phyloP scores from a whole-genome alignment of 1,140 invertebrate genomes.

The Cyrtorhinus lividipennis region DNA sequence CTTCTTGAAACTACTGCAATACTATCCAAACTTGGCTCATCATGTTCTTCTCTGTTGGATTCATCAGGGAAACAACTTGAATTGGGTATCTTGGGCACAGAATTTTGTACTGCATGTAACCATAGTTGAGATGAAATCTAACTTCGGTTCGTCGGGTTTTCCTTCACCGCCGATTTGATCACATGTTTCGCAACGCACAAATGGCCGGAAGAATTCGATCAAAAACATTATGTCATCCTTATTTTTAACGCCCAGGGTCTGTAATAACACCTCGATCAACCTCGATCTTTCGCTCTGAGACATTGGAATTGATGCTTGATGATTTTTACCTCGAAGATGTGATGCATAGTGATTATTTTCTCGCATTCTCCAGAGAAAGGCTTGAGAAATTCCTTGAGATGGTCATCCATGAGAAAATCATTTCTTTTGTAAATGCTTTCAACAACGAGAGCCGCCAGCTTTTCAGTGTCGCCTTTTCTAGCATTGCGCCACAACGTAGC shows the following conservation, averaged over 20 bases:
- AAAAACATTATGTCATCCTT: neutral
- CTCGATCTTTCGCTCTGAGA: no score
- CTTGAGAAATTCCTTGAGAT: neutral
- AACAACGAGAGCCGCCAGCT: neutral
- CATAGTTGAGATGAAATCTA: no score
- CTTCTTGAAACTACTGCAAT: neutral
- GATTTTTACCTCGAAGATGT: neutral
- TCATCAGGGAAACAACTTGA: no score
- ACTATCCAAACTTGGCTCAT: neutral
- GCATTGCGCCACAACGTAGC: no score
- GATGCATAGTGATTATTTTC: neutral
- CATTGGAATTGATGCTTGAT: no score
- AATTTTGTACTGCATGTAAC: no score
- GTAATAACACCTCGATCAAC: neutral
- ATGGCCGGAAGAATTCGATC: neutral
- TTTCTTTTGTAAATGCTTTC: neutral
- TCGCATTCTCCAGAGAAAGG: neutral
- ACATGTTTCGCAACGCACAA: neutral
- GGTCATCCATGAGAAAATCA: neutral
- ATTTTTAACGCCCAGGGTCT: neutral
- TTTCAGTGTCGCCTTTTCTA: neutral
- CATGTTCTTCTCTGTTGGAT: neutral
- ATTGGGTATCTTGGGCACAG: no score
- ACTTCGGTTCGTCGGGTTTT: no score
- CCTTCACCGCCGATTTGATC: no score